Percentiles rank a stretch among this genome's conserved stretches.
phyloP scores from a whole-genome alignment of 30 jellyfish, hydroid and myxozoan species.

The Cassiopea xamachana region DNA sequence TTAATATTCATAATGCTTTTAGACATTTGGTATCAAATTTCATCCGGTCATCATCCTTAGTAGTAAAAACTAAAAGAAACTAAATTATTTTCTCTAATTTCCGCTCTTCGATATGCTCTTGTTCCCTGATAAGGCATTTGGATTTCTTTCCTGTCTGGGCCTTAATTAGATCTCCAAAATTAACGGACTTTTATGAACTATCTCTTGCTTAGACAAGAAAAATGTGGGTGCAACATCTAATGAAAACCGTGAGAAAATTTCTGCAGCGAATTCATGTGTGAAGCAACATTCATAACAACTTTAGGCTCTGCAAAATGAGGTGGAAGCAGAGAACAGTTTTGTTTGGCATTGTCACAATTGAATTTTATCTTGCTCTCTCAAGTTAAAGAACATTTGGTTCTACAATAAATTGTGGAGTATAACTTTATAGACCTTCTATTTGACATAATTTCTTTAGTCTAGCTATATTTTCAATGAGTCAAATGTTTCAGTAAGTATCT shows the following conservation, averaged over 20 bases:
- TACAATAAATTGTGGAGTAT: too few relatives aligned
- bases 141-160: slow-evolving; percentile 8
- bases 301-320: neutral
- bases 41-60: neutral
- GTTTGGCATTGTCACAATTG: too few relatives aligned
- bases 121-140: slow-evolving; percentile 7
- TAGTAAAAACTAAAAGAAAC: neutral
- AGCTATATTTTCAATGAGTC: too few relatives aligned
- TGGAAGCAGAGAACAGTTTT: neutral
- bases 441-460: too few relatives aligned
- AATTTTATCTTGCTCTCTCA: too few relatives aligned
- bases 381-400: too few relatives aligned
- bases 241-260: slow-evolving; percentile 6
- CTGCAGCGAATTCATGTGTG: neutral
- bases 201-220: neutral
- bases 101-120: neutral
- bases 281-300: neutral
- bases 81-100: slow-evolving; percentile 1
- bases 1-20: neutral
- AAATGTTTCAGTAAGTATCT: too few relatives aligned
- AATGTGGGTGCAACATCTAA: neutral
- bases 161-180: slow-evolving; percentile 1
- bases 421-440: too few relatives aligned
- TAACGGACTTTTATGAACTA: neutral
- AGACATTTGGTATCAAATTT: neutral